Conservation (phyloP, 2,888 invertebrate genomes). For the Dermolepida albohirtum region DNA sequence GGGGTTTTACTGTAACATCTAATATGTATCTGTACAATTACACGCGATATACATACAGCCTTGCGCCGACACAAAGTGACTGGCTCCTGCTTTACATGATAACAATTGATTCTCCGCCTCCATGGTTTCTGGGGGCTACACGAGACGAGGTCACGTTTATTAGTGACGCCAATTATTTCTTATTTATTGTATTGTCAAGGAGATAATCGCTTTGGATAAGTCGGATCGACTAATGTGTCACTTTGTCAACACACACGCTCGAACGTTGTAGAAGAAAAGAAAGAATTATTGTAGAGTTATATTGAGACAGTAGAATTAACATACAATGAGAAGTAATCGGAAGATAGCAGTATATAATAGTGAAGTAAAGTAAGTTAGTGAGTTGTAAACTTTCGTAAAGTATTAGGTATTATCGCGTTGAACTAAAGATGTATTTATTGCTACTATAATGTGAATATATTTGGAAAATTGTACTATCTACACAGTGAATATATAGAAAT, state of each 20-base stretch:
- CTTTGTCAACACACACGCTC: conserved; percentile 27
- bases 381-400: too few species aligned
- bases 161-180: conserved; percentile 41
- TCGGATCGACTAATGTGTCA: conserved; percentile 20
- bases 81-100: conserved; percentile 31
- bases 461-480: too few species aligned
- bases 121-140: conserved; percentile 34
- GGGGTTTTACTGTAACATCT: not conserved
- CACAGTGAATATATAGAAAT: too few species aligned
- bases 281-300: too few species aligned
- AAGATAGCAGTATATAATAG: too few species aligned
- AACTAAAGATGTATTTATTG: too few species aligned
- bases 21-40: too few species aligned
- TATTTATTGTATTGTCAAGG: conserved; percentile 31
- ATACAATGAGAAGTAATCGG: conserved; percentile 3
- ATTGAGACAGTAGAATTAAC: not conserved
- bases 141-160: conserved; percentile 42
- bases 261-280: too few species aligned
- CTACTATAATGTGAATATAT: too few species aligned
- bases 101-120: conserved; percentile 43
- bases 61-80: too few species aligned
- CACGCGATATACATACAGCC: not conserved
- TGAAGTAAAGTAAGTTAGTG: too few species aligned
- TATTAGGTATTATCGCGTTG: too few species aligned
- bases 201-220: conserved; percentile 16